Evolutionary conservation across 2,888 invertebrate species (phyloP), one percentile per base, ranked within the genome.

Genomic region (Andrena chrysosceles): DNA sequence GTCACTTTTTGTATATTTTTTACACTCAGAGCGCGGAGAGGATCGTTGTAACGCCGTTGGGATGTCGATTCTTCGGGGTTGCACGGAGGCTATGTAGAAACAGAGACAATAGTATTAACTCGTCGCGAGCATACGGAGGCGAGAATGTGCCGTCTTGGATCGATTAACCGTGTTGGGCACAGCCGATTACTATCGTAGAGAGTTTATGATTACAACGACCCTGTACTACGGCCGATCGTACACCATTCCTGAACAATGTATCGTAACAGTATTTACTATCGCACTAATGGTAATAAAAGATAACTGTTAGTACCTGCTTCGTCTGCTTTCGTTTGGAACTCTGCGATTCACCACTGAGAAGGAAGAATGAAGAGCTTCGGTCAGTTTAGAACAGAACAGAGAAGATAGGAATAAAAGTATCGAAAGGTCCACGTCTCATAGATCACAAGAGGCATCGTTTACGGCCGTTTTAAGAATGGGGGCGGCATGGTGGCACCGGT

Each of bases 241-340:
- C 91, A 91, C 92, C 91, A 92, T 93, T 93, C 93, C 92, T 93
- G 85, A 84, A 92, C 89, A 90, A 91, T 92, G 89, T 92, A 92
- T 93, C 86, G 90, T 93, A 92, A 93, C 93, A 93, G 93, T 93
- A 93, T 93, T 93, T 91, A 80, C 80, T 92, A 92, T 91, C 86
- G 90, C 89, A 90, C 90, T 91, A 92, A 91, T 89, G 88, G 88
- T 87, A 91, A 91, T 91, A 90, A 92, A 92, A 87, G 83, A 90
- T 88, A 90, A 89, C 89, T 89, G 89, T 91, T 91, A 91, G 91
- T 91, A 91, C 86, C 16, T 42, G 42, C 16, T 42, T 16, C 42
- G 85, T 69, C 77, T 66, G 20, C 52, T 8, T 33, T 16, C 20
- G 10, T 20, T 33, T 33, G 7, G 6, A 29, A 2, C 26, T 7